phyloP scores from a whole-genome alignment of 1,140 invertebrate species.

The Probaryconus sp. region DNA sequence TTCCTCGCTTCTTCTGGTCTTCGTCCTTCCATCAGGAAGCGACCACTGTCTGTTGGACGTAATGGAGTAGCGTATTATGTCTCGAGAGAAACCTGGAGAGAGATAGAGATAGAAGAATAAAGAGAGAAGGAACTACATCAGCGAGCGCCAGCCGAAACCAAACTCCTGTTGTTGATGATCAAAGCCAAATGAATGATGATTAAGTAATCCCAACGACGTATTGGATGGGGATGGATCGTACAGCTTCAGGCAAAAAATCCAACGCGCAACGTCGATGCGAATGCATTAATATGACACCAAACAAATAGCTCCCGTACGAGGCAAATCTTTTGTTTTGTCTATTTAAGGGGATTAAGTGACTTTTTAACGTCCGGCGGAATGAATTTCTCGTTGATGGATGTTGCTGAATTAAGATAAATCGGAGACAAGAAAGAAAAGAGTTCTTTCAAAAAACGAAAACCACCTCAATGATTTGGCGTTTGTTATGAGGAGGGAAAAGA shows the following conservation, averaged over 20 bases:
- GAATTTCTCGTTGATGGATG: too few species aligned
- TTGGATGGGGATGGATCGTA: constrained; percentile 41
- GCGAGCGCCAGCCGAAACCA: constrained; percentile 9
- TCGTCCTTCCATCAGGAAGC: constrained; percentile 49
- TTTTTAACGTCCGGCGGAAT: constrained; percentile 1
- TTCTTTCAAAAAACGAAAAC: too few species aligned
- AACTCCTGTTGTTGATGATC: constrained; percentile 18
- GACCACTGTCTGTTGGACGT: constrained; percentile 41
- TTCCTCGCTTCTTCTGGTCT: too few species aligned
- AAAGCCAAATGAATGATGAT: constrained; percentile 54
- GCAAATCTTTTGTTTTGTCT: constrained; percentile 41
- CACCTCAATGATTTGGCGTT: too few species aligned
- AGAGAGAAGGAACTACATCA: constrained; percentile 1
- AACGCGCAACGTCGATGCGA: constrained; percentile 16
- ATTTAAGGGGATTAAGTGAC: constrained; percentile 15
- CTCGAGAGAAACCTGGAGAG: constrained; percentile 17
- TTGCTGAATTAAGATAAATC: too few species aligned
- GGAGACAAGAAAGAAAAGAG: too few species aligned
- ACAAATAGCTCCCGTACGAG: constrained; percentile 46
- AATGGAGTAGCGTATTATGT: constrained; percentile 54
- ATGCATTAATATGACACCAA: constrained; percentile 33
- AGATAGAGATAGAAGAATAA: too few species aligned
- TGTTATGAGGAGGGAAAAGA: too few species aligned
- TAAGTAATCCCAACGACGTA: constrained; percentile 36
- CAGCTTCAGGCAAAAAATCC: neutral